These are phyloP conservation scores for Epinephelus moara DNA, from an alignment of 2,113 vertebrate genomes.

Conservation along the genomic window DNA sequence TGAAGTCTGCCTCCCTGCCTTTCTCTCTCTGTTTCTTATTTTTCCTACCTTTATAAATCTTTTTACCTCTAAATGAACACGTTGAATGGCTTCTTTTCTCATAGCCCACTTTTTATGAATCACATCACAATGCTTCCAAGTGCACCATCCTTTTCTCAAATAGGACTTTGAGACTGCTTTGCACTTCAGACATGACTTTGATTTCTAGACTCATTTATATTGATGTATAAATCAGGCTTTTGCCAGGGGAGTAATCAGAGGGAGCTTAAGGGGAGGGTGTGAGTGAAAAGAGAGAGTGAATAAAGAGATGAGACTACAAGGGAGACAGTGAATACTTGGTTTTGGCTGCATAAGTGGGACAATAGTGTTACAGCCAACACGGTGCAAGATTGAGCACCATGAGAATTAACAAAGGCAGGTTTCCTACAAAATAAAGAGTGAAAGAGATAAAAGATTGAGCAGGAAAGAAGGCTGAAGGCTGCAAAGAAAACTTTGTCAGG, in stretches of 20 bases:
- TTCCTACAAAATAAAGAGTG: conserved; percentile 20
- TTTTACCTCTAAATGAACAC: conserved; percentile 36
- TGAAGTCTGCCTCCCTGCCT: conserved; percentile 53
- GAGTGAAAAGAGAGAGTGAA: conserved; percentile 44
- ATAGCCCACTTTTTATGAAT: conserved; percentile 52
- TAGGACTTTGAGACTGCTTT: conserved; percentile 33
- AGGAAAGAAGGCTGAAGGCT: not conserved
- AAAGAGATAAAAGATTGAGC: not conserved
- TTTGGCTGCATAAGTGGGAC: conserved; percentile 62
- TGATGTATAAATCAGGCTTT: conserved; percentile 59
- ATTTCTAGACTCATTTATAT: conserved; percentile 56
- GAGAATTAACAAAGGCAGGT: conserved; percentile 44
- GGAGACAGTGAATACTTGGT: conserved; percentile 48
- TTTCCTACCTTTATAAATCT: conserved; percentile 44
- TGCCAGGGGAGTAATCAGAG: conserved; percentile 60
- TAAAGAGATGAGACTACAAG: conserved; percentile 58
- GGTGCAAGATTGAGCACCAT: conserved; percentile 46
- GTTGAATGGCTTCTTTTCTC: not conserved
- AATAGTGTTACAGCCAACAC: conserved; percentile 38
- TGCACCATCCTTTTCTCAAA: conserved; percentile 33
- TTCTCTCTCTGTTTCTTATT: conserved; percentile 26
- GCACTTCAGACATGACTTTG: conserved; percentile 43
- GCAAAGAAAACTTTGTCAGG: not conserved
- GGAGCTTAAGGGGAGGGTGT: conserved; percentile 40
- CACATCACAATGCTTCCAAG: conserved; percentile 40